Evolutionary conservation across 1,140 invertebrate species (phyloP).

Genomic region (Bursaphelenchus mucronatus): DNA sequence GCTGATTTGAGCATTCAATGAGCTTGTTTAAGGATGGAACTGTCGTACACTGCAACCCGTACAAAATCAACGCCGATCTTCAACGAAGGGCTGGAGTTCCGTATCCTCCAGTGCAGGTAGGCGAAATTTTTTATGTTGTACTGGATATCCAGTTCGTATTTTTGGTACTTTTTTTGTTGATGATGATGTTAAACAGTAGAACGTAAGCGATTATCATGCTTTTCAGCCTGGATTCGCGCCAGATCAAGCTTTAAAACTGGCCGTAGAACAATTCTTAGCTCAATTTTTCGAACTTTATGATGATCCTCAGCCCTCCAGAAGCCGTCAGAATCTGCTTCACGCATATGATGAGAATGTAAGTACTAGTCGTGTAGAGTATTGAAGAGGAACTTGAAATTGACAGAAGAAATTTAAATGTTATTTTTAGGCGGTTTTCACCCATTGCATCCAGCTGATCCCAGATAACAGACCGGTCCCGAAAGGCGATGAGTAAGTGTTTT

Average conservation of each 20-base stretch:
- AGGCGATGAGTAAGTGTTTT: conserved; percentile 27
- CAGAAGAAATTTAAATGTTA: not conserved
- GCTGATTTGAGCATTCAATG: conserved; percentile 12
- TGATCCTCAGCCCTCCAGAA: conserved; percentile 22
- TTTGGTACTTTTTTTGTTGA: conserved; percentile 6
- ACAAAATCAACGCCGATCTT: conserved; percentile 22
- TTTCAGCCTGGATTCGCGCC: conserved; percentile 31
- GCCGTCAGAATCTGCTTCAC: conserved; percentile 34
- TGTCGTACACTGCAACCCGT: conserved; percentile 28
- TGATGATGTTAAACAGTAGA: not conserved
- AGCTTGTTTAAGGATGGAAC: conserved; percentile 24
- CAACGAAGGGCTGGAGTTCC: conserved; percentile 18
- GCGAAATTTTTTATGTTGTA: not conserved
- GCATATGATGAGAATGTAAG: conserved; percentile 39
- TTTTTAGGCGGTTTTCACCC: conserved; percentile 42
- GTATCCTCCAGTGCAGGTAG: conserved; percentile 14
- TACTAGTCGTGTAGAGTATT: not conserved
- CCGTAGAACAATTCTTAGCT: conserved; percentile 36
- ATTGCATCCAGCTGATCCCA: conserved; percentile 28
- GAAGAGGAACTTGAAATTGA: conserved; percentile 8
- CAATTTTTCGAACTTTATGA: conserved; percentile 41
- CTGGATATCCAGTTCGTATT: not conserved
- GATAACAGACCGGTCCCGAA: conserved; percentile 9
- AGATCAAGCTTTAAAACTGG: conserved; percentile 22
- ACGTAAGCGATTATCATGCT: not conserved